These are phyloP conservation scores for Nasonia longicornis DNA, from an alignment of 1,140 invertebrate genomes.

Conservation along the genomic window DNA sequence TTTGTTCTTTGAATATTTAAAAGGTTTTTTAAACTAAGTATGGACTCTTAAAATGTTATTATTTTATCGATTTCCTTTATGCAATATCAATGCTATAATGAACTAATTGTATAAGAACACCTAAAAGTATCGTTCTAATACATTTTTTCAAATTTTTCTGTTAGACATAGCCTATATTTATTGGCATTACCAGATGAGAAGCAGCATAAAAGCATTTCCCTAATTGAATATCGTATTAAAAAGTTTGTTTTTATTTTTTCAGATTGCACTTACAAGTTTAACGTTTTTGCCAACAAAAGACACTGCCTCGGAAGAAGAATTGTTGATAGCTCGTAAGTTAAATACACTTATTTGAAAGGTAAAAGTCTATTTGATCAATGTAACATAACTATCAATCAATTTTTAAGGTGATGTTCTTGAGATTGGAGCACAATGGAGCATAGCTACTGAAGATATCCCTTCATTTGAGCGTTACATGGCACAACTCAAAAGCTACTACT, in stretches of 20 bases:
- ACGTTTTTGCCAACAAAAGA: conserved; percentile 90
- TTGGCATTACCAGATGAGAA: too few species aligned
- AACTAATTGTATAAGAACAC: too few species aligned
- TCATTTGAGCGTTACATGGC: conserved; percentile 97
- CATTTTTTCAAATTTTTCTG: neutral
- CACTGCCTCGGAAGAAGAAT: conserved; percentile 85
- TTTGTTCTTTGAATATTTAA: conserved; percentile 30
- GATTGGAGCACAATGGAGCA: conserved; percentile 96
- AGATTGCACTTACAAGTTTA: conserved; percentile 87
- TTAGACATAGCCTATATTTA: too few species aligned
- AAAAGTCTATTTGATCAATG: conserved; percentile 21
- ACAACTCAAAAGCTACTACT: conserved; percentile 97
- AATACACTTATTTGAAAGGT: conserved; percentile 13
- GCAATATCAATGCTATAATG: too few species aligned
- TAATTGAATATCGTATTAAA: neutral
- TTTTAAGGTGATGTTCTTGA: conserved; percentile 87
- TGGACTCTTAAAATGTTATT: neutral
- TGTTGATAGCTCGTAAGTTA: conserved; percentile 84
- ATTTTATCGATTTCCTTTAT: neutral
- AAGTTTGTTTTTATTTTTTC: conserved; percentile 51
- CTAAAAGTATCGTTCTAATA: too few species aligned
- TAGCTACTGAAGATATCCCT: conserved; percentile 90
- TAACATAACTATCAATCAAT: conserved; percentile 34
- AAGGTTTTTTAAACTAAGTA: conserved; percentile 3
- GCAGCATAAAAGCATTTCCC: neutral